Base-by-base conservation (phyloP, 1,140 invertebrate genomes). In the Scaptomyza graminum region DNA sequence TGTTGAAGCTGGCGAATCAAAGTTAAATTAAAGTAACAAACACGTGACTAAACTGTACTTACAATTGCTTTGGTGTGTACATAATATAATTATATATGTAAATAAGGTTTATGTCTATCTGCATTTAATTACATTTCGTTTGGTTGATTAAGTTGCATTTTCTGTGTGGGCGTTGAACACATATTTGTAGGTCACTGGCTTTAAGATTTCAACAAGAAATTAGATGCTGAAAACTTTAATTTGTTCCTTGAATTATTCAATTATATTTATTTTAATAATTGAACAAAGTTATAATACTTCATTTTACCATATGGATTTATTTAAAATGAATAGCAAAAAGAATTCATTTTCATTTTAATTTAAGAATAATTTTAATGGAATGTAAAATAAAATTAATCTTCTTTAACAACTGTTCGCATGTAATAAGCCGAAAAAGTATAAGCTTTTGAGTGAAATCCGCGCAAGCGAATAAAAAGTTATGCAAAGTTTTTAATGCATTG, bases 111-210 rank as follows among this genome's bases (percentile, higher is more conserved):
- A 47, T 56, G 39, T 34, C 51, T 47, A 43, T 37, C 68, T 71
- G 47, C 54, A 68, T 61, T 68, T 73, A 68, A 68, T 73, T 68
- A 68, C 65, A 62, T 52, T 62, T 62, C 34, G 41, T 15, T 60
- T 34, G 2, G 28, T 13, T 66, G 68, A 39, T 28, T 52, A 61
- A 72, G 69, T 55, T 9, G 63, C 34, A 61, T 67, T 55, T 50
- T 55, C 64, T 67, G 69, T 50, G 47, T 41, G 43, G 63, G 69
- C 69, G 69, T 71, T 71, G 51, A 13, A 34, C 16, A 37, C 16
- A 37, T 44, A 22, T 63, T 52, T 51, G n/a, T 28, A 15, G 7
- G 13, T 11, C 4, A 13, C 8, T 11, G 11, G 22, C 1, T 18
- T 57, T 46, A 22, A 22, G 18, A 22, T 22, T 22, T 22, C 4